Evolutionary conservation across 2,113 vertebrate species (phyloP).

Genomic region (Cavia aperea): DNA sequence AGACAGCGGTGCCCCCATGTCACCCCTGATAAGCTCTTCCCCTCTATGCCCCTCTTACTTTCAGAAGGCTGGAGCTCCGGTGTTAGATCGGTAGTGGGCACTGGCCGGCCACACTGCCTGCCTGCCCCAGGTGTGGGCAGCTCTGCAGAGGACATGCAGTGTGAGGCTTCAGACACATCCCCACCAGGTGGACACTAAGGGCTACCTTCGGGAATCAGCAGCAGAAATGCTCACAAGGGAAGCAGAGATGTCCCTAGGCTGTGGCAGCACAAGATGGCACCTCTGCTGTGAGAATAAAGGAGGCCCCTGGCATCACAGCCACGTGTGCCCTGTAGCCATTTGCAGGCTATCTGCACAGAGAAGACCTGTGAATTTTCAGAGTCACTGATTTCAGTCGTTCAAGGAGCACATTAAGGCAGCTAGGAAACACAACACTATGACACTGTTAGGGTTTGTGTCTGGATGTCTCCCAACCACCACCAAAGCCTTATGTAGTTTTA

Average conservation of each 20-base stretch:
- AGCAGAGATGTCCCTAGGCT: constrained; percentile 85
- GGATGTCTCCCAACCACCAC: not conserved
- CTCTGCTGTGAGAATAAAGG: constrained; percentile 88
- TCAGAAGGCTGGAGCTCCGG: not conserved
- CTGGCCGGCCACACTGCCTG: not conserved
- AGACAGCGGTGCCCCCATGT: not conserved
- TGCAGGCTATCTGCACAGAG: constrained; percentile 84
- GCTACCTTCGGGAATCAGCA: constrained; percentile 84
- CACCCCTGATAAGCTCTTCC: not conserved
- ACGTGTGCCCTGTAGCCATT: constrained; percentile 84
- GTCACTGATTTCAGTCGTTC: constrained; percentile 79
- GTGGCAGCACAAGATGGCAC: constrained; percentile 91
- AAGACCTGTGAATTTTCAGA: constrained; percentile 84
- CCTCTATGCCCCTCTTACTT: not conserved
- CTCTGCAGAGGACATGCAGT: constrained; percentile 84
- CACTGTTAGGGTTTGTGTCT: not conserved
- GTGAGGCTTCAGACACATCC: constrained; percentile 83
- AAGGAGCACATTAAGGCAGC: constrained; percentile 82
- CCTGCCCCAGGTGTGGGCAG: not conserved
- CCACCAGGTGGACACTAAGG: constrained; percentile 85
- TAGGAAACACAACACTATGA: constrained; percentile 81
- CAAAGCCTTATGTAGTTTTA: not conserved
- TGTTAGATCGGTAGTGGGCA: not conserved
- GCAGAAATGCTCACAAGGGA: constrained; percentile 79
- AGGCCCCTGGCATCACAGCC: constrained; percentile 87